phyloP scores from a whole-genome alignment of 1,140 invertebrate species.

The Carposina sasakii region DNA sequence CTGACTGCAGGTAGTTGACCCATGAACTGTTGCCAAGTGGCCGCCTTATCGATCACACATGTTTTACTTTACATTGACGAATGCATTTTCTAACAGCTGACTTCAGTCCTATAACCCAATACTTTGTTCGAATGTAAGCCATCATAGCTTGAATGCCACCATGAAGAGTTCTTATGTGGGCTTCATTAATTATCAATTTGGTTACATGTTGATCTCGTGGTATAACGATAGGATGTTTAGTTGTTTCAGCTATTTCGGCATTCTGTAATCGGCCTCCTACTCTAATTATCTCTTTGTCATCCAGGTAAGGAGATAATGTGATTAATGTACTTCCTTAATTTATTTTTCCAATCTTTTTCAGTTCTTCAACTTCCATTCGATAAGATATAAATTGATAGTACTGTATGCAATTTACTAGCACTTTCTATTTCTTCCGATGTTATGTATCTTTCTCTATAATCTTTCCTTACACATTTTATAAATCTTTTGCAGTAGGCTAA shows the following conservation, averaged over 20 bases:
- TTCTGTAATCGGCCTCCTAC: conserved; percentile 37
- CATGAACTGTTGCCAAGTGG: conserved; percentile 36
- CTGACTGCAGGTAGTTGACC: conserved; percentile 39
- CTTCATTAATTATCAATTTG: conserved; percentile 21
- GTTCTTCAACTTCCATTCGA: conserved; percentile 1
- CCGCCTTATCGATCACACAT: too few relatives aligned
- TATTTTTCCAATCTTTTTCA: conserved; percentile 16
- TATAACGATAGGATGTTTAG: conserved; percentile 35
- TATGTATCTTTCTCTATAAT: background rate
- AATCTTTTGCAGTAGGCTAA: conserved; percentile 24
- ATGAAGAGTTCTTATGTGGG: conserved; percentile 27
- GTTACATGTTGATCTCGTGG: conserved; percentile 20
- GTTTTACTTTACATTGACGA: too few relatives aligned
- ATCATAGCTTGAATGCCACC: conserved; percentile 26
- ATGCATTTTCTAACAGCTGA: conserved; percentile 14
- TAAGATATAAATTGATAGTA: background rate
- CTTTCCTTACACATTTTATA: background rate
- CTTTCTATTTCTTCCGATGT: background rate
- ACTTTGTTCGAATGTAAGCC: conserved; percentile 17
- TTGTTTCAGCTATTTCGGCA: conserved; percentile 17
- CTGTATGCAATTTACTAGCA: background rate
- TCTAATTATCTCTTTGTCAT: conserved; percentile 30
- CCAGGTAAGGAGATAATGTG: conserved; percentile 31
- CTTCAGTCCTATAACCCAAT: conserved; percentile 26
- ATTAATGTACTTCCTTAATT: conserved; percentile 24